Percentiles rank a stretch among this genome's conserved stretches.
Evolutionary conservation across 2,113 vertebrate genomes (phyloP).

Genomic region (Corvus moneduloides): DNA sequence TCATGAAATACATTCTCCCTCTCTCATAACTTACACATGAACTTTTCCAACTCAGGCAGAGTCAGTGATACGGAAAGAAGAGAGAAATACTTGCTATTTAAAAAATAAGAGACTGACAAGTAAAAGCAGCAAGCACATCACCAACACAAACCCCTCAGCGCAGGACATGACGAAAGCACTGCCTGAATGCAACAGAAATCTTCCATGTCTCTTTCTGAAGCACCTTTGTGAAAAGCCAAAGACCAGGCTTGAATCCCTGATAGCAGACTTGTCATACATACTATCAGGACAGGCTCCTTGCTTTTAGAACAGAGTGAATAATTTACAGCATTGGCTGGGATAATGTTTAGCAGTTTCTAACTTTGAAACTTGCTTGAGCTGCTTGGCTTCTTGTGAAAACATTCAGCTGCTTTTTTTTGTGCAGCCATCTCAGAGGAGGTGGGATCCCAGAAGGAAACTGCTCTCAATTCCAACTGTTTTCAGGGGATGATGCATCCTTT

Average conservation of each 20-base stretch:
- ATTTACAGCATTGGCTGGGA: neutral
- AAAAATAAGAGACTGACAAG: neutral
- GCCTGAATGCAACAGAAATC: neutral
- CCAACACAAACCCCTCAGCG: neutral
- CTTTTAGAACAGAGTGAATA: neutral
- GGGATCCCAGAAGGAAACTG: neutral
- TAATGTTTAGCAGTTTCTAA: neutral
- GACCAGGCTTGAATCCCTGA: neutral
- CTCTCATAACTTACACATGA: neutral
- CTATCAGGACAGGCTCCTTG: neutral
- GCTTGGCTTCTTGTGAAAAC: neutral
- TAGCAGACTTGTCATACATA: neutral
- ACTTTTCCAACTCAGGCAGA: neutral
- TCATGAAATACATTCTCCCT: neutral
- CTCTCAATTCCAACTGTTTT: neutral
- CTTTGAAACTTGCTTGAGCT: neutral
- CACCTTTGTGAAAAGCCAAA: neutral
- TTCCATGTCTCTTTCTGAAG: neutral
- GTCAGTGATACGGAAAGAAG: neutral
- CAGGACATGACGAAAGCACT: neutral
- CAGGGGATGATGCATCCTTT: neutral
- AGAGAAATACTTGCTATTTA: neutral
- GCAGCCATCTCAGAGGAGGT: neutral
- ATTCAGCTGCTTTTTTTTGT: neutral
- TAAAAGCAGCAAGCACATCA: neutral